Evolutionary conservation across 2,888 invertebrate species (phyloP).

Genomic region (Pinctada fucata): DNA sequence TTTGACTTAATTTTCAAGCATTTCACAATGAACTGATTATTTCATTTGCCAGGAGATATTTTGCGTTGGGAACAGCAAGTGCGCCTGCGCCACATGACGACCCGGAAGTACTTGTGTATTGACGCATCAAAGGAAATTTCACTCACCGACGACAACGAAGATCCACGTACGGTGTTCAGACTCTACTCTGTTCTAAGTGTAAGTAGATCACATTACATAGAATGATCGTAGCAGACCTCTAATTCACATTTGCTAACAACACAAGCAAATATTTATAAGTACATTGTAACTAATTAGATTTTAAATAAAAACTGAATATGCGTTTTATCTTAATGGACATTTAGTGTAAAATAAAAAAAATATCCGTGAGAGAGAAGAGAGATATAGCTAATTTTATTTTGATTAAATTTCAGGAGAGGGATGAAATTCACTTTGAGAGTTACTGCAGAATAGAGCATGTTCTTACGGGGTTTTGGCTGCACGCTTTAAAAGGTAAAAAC

Average conservation of each 20-base stretch:
- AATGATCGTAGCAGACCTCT: background rate
- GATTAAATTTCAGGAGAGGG: constrained; percentile 64
- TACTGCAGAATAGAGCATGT: constrained; percentile 77
- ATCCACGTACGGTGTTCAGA: constrained; percentile 75
- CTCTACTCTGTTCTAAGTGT: constrained; percentile 76
- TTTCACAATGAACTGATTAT: too few species aligned
- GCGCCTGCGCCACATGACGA: constrained; percentile 76
- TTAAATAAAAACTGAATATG: too few species aligned
- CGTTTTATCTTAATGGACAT: too few species aligned
- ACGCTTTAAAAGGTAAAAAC: constrained; percentile 74
- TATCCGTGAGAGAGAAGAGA: too few species aligned
- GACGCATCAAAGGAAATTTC: constrained; percentile 70
- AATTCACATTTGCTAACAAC: background rate
- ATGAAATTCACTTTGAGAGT: constrained; percentile 75
- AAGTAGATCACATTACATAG: constrained; percentile 29
- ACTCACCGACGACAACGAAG: constrained; percentile 72
- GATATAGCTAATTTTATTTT: too few species aligned
- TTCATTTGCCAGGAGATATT: constrained; percentile 67
- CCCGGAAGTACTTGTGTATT: constrained; percentile 75
- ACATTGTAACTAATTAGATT: too few species aligned
- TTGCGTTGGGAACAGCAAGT: constrained; percentile 76
- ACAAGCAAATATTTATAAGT: background rate
- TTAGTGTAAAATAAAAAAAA: too few species aligned
- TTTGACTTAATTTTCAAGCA: too few species aligned
- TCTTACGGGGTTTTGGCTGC: constrained; percentile 76